phyloP scores from a whole-genome alignment of 2,113 vertebrate genomes.

The Macquaria australasica region DNA sequence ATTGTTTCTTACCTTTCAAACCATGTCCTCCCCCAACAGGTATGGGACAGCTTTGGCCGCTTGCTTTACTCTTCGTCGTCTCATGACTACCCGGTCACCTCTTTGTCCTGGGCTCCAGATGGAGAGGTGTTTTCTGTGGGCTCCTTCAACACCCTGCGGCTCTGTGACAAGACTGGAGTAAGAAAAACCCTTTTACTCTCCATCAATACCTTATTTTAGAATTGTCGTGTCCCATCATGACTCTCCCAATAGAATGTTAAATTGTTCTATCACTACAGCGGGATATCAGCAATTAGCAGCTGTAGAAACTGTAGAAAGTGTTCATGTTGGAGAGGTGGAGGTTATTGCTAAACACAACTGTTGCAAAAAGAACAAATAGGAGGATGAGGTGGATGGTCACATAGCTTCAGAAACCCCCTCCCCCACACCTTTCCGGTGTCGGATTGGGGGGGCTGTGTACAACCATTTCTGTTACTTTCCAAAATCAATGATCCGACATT shows the following conservation, averaged over 20 bases:
- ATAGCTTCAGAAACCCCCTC: not conserved
- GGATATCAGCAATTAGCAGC: not conserved
- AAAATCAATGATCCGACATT: not conserved
- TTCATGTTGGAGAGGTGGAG: not conserved
- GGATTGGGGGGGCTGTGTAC: too few relatives aligned
- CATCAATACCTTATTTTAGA: not conserved
- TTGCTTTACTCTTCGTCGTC: constrained; percentile 87
- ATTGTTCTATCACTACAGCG: not conserved
- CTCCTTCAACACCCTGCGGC: constrained; percentile 94
- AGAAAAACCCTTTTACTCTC: constrained; percentile 67
- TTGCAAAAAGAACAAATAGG: not conserved
- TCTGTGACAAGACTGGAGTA: constrained; percentile 98
- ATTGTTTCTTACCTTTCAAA: not conserved
- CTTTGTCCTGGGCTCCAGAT: constrained; percentile 93
- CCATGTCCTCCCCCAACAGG: constrained; percentile 79
- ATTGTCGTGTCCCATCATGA: not conserved
- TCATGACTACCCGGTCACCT: constrained; percentile 93
- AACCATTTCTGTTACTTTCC: not conserved
- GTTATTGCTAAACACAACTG: not conserved
- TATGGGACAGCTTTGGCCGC: constrained; percentile 96
- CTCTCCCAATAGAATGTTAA: not conserved
- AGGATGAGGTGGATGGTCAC: not conserved
- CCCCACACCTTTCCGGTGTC: not conserved
- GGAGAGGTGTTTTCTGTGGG: constrained; percentile 96
- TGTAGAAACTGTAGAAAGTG: not conserved